A percentile compares a stretch with the other conserved stretches of the same genome.
Evolutionary conservation across 2,113 vertebrate species (phyloP).

Genomic region (Ovibos moschatus): DNA sequence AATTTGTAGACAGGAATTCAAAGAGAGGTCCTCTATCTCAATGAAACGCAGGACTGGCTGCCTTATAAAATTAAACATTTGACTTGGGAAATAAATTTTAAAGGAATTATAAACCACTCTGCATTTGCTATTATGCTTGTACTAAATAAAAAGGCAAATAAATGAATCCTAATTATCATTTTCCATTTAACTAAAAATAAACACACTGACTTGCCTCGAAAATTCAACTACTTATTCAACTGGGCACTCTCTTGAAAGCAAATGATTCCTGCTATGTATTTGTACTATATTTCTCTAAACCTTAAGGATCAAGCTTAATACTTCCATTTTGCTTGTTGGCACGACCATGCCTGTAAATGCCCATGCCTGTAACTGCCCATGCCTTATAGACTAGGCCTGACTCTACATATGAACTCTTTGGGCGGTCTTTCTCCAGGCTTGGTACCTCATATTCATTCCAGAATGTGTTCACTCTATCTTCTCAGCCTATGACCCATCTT

Average conservation of each 20-base stretch:
- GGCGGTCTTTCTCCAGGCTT: neutral
- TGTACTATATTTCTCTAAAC: neutral
- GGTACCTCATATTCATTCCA: neutral
- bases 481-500: neutral
- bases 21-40: neutral
- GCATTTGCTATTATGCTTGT: neutral
- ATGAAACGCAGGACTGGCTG: neutral
- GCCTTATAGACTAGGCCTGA: neutral
- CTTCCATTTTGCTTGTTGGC: neutral
- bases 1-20: conserved; percentile 36
- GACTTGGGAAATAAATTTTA: conserved; percentile 30
- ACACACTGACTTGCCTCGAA: neutral
- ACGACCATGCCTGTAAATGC: neutral
- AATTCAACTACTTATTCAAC: neutral
- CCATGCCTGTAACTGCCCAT: neutral
- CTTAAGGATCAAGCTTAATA: neutral
- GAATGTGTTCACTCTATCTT: neutral
- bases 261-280: neutral
- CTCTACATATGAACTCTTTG: neutral
- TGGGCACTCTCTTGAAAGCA: neutral
- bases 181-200: conserved; percentile 22
- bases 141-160: conserved; percentile 18
- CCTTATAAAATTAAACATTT: conserved; percentile 33
- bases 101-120: conserved; percentile 29
- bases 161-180: neutral